Evolutionary conservation across 2,113 vertebrate genomes (phyloP), one percentile per base, ranked within the genome.

Genomic region (Onychostruthus taczanowskii): DNA sequence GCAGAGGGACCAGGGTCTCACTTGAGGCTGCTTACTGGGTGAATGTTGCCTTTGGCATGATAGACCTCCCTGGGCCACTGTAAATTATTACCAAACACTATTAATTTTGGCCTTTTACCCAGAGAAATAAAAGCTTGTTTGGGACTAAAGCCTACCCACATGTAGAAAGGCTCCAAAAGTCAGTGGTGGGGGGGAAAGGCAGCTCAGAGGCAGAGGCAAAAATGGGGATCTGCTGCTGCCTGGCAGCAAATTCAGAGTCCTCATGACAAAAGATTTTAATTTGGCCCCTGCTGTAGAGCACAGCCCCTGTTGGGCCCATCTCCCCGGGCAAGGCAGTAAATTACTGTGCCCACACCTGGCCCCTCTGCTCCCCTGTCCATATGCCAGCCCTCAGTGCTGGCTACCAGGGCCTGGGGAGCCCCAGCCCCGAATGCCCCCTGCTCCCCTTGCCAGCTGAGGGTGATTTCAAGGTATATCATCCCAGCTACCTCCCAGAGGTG

Each of bases 21-120:
- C 46, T 11, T 1, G 1, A 23, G 31, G 22, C 7, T 58, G 69
- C 23, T 68, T 43, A 20, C 41, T 75, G 87, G 91, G 89, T 87
- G 86, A 94, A 68, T 10, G 69, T 92, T 94, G 83, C 90, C 86
- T 94, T 95, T 96, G 95, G 92, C 88, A 79, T 46, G 77, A 64
- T 1, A 87, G 77, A 66, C 26, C 52, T 88, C 90, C 46, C 86
- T 49, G 23, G 75, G 73, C 39, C 66, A 37, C 86, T 11, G 28
- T 92, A 96, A 96, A 96, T 94, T 93, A 68, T 81, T 89, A 78
- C 8, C 86, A 93, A 90, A 77, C 10, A 4, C 20, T 78, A 92
- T 94, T 88, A 95, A 94, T 84, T 81, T 95, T 95, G 87, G 93
- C 79, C 31, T 90, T 95, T 61, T 91, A 94, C 93, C 88, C 83